Evolutionary conservation across 2,888 invertebrate species (phyloP), one percentile per base, ranked within the genome.

Genomic region (Ptilodon capucinus): DNA sequence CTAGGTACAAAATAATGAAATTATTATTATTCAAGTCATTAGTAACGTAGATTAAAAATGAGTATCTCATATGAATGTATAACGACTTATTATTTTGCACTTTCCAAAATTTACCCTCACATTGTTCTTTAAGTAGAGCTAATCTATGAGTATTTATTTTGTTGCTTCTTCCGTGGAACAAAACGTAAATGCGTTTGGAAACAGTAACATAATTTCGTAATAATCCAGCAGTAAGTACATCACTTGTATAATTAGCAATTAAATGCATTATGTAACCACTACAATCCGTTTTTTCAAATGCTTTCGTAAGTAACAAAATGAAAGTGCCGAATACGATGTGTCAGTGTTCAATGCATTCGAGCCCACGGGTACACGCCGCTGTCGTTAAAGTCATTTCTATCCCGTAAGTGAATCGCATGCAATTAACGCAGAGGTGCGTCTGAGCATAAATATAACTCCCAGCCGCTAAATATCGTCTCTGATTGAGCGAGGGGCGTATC

Each of bases 401-500:
- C 68, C 58, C 52, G 73, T 80, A 80, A 84, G 79, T 84, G 83
- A 85, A 84, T 82, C 75, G 78, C 81, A 71, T 68, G 81, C 79
- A 85, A 86, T 87, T 82, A 85, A 80, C 75, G 60, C 66, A 82
- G 86, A 84, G 83, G 81, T 80, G 84, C 81, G 82, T 71, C 79
- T 61, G 71, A 74, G 64, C 81, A 82, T 84, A 84, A 84, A 85
- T 86, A 84, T 83, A 76, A 78, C 73, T 79, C 68, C 62, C 74
- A 75, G 75, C 71, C 66, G 76, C 81, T 84, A 82, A 84, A 84
- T 80, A 81, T 81, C 79, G 70, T 71, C 70, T 68, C 76, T 85
- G 86, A 86, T 85, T 81, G 84, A 86, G 78, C 79, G 79, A 75
- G 79, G 81, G 86, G 88, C 86, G 87, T 81, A 76, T 72, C 81